Evolutionary conservation across 2,113 vertebrate genomes (phyloP), one percentile per base, ranked within the genome.

Genomic region (Mus spicilegus): DNA sequence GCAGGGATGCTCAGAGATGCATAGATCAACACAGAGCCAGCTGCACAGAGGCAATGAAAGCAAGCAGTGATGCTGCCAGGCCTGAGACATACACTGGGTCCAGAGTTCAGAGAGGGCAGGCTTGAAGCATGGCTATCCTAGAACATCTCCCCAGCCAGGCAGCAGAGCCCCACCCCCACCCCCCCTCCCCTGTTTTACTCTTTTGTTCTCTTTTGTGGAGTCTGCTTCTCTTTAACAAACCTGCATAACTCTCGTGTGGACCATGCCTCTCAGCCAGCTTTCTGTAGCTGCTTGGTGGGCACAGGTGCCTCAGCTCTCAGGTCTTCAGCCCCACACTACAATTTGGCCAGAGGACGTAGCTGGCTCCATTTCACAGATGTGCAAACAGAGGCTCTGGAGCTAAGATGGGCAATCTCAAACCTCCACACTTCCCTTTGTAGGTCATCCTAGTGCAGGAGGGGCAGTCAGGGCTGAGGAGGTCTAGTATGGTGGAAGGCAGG

Each of bases 301-400:
- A 9, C 3, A 14, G 22, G 33, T 26, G 17, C 17, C 75, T 65
- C 26, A 0, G 54, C 70, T 28, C 22, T 80, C n/a, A 6, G 82
- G 33, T 22, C 58, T 63, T 14, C 30, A 3, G 4, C 2, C 7
- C 30, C 7, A 3, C 24, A 11, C 17, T 22, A 2, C 30, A 11
- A 24, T 56, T 39, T 9, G 0, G 13, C 17, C 11, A 16, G 26
- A n/a, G 17, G 16, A 28, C 1, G 3, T 17, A 67, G 63, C 70
- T 63, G 20, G 63, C 61, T 81, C 73, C 84, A 49, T 89, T 91
- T 84, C 78, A 81, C 96, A 56, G 91, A 92, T 12, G 69, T 8
- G 61, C 81, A 89, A 88, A 87, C 33, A 26, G 89, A 96, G 87
- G 58, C 36, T 61, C 73, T 13, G 33, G 39, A 36, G 13, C 36